A percentile compares a stretch with the other conserved stretches of the same genome.
Evolutionary conservation across 2,797 vertebrate species (phyloP).

Genomic region (Xenops minutus): DNA sequence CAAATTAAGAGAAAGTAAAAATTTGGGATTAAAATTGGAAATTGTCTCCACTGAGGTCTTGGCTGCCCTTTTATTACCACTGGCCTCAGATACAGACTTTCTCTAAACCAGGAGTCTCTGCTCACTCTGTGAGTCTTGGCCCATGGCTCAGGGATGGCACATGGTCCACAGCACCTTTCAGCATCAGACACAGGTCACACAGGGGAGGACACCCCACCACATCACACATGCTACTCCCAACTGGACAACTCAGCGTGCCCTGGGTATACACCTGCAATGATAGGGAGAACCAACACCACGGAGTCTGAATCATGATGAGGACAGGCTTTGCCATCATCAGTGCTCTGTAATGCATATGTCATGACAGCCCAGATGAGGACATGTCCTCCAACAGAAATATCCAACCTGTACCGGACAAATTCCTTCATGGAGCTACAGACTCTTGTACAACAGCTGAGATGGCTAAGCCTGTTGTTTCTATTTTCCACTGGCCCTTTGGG

Average conservation of each 20-base stretch:
- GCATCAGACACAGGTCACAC: not conserved
- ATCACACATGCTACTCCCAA: not conserved
- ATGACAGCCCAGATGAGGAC: not conserved
- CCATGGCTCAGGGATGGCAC: not conserved
- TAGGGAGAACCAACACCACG: not conserved
- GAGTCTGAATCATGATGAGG: not conserved
- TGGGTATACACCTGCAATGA: not conserved
- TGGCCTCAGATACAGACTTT: not conserved
- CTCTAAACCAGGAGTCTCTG: rapidly evolving
- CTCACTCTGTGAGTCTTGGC: not conserved
- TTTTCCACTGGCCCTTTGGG: not conserved
- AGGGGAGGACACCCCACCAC: not conserved
- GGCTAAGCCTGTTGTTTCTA: not conserved
- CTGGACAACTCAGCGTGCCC: not conserved
- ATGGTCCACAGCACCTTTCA: rapidly evolving
- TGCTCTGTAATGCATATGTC: not conserved
- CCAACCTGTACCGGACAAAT: not conserved
- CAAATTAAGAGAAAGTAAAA: not conserved
- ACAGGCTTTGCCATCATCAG: not conserved
- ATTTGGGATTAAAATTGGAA: not conserved
- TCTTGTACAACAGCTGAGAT: not conserved
- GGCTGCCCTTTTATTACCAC: not conserved
- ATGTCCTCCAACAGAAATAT: not conserved
- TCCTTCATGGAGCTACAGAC: not conserved
- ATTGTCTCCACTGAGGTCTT: not conserved